phyloP scores from a whole-genome alignment of 2,888 invertebrate genomes.

The Clunio marinus region DNA sequence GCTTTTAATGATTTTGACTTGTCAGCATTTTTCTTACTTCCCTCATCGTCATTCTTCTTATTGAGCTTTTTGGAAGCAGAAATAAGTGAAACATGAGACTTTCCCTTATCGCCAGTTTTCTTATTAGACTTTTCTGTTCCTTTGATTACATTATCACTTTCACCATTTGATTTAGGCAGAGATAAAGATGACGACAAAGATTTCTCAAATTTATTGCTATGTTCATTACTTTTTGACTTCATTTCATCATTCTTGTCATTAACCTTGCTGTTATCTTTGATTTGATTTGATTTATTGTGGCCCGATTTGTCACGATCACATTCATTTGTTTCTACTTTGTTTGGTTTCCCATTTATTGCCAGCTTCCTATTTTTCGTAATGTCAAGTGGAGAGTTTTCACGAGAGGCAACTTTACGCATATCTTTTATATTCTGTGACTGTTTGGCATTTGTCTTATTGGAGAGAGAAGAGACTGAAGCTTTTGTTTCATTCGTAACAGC shows the following conservation, averaged over 20 bases:
- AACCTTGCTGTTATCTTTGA: not conserved
- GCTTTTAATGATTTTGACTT: constrained; percentile 17
- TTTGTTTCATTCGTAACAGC: not conserved
- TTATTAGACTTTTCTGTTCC: constrained; percentile 6
- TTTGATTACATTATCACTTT: constrained; percentile 8
- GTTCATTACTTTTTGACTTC: constrained; percentile 15
- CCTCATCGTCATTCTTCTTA: not conserved
- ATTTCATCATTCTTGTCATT: constrained; percentile 8
- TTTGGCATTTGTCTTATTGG: not conserved
- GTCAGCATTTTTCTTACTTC: constrained; percentile 23
- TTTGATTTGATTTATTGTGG: constrained; percentile 6
- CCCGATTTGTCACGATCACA: not conserved
- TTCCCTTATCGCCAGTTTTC: not conserved
- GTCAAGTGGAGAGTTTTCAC: not conserved
- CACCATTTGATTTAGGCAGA: not conserved
- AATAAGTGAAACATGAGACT: not conserved
- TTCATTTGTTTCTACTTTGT: not conserved
- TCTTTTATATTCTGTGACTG: not conserved
- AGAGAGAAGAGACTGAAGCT: not conserved
- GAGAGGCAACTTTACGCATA: not conserved
- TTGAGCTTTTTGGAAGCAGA: not conserved
- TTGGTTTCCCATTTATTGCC: not conserved
- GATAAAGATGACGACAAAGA: not conserved
- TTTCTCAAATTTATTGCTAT: constrained; percentile 11
- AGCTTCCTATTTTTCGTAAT: not conserved